Evolutionary conservation across 2,888 invertebrate genomes (phyloP).

Genomic region (Nomada flava): DNA sequence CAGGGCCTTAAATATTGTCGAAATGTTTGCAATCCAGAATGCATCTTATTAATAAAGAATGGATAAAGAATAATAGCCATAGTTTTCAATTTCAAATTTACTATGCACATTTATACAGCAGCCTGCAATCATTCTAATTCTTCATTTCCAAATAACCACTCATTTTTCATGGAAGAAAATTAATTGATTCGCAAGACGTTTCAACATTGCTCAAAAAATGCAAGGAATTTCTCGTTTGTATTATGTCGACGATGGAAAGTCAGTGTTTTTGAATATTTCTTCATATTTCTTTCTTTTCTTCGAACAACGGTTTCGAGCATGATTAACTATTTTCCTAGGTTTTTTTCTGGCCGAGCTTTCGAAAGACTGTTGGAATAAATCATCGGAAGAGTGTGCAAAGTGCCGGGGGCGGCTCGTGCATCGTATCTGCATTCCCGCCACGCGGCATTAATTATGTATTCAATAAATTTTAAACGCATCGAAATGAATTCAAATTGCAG

Average conservation of each 20-base stretch:
- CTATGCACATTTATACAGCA: too few relatives aligned
- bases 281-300: background rate
- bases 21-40: constrained; percentile 5
- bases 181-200: too few relatives aligned
- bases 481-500: constrained; percentile 83
- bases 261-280: too few relatives aligned
- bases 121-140: too few relatives aligned
- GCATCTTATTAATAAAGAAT: background rate
- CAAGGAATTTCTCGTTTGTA: too few relatives aligned
- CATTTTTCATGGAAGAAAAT: too few relatives aligned
- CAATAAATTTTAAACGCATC: constrained; percentile 83
- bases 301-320: constrained; percentile 16
- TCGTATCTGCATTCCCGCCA: constrained; percentile 75
- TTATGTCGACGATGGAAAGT: too few relatives aligned
- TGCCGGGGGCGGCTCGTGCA: constrained; percentile 51
- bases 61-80: too few relatives aligned
- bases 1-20: constrained; percentile 9
- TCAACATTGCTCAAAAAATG: too few relatives aligned
- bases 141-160: too few relatives aligned
- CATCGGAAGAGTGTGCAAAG: constrained; percentile 50
- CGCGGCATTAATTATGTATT: constrained; percentile 80
- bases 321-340: constrained; percentile 22
- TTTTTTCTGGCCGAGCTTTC: constrained; percentile 47
- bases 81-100: too few relatives aligned
- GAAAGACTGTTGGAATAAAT: constrained; percentile 59